Percentiles rank a stretch among this genome's conserved stretches.
Conservation (phyloP, 2,797 vertebrate genomes). For the Oreonectes daqikongensis region DNA sequence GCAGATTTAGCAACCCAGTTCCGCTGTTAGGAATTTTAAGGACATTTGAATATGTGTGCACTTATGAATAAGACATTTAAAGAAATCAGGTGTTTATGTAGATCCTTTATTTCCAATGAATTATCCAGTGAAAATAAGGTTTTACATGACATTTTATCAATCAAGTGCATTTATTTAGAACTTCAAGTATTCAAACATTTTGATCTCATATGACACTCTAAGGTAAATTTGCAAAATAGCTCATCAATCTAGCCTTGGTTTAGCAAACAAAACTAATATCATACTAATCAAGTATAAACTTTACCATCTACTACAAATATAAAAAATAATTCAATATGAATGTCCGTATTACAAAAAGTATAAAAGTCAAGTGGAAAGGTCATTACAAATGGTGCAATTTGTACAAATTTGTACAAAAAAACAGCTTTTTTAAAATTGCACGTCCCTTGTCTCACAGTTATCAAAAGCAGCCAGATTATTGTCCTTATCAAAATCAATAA, state of each 20-base stretch:
- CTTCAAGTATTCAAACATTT: conserved; percentile 65
- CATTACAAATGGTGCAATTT: conserved; percentile 64
- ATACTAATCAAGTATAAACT: conserved; percentile 55
- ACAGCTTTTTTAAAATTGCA: conserved; percentile 61
- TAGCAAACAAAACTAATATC: conserved; percentile 47
- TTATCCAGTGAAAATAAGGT: conserved; percentile 56
- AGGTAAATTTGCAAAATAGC: conserved; percentile 45
- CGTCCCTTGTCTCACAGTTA: conserved; percentile 55
- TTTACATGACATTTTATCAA: conserved; percentile 51
- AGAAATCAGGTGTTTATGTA: conserved; percentile 18
- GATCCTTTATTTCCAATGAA: conserved; percentile 63
- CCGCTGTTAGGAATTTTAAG: conserved; percentile 15
- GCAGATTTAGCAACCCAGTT: conserved; percentile 14
- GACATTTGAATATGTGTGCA: conserved; percentile 8
- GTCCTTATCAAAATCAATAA: conserved; percentile 27
- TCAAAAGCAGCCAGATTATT: conserved; percentile 50
- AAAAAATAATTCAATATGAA: conserved; percentile 60
- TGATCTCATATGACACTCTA: conserved; percentile 44
- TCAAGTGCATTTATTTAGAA: conserved; percentile 59
- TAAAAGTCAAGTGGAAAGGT: conserved; percentile 64
- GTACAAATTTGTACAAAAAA: conserved; percentile 55
- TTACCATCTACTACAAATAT: conserved; percentile 54
- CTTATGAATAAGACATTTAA: not conserved
- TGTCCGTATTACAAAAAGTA: conserved; percentile 66
- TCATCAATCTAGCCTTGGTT: conserved; percentile 29